Base-by-base conservation (phyloP, 2,113 vertebrate species). In the Alligator sinensis region DNA sequence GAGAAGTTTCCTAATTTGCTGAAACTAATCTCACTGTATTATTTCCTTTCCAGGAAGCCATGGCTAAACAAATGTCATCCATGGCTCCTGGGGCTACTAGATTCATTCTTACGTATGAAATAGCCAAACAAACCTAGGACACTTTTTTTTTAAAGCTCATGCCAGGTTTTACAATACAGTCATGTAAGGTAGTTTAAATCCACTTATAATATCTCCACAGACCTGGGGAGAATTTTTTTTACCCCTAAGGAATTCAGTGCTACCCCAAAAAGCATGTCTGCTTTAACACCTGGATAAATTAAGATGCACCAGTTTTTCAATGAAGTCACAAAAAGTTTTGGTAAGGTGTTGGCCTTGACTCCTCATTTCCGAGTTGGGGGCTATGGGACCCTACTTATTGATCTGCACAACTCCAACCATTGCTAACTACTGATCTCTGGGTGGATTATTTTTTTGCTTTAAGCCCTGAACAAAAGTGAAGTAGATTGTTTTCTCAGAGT, bases 31-130 rank as follows among this genome's bases (percentile, higher is more conserved):
- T 1, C 0, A 62, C 70, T 82, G 19, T 64, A 93, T 94, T 95
- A 76, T 87, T 96, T 96, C 95, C 88, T 90, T 92, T 93, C 91
- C 5, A 1, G 80, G 77, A 97, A 95, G 87, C 34, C 68, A 88
- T 30, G 82, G 87, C 77, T 74, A 94, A 70, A 77, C 81, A 64
- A 86, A 47, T 1, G 1, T 12, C 81, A 0, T 60, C 86, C 80
- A 4, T 80, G 60, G 77, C n/a, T 27, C 79, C 58, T 30, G 13
- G 28, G 88, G 62, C 22, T 87, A 54, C 72, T 2, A 34, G 54
- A 75, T 84, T 85, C 30, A 12, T 91, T 91, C 34, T 59, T 30
- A 21, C 25, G 17, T 47, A 82, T 94, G 90, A 80, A 91, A 86
- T 4, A 84, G 27, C 8, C 16, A 75, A 62, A 30, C 11, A 62